These are phyloP conservation scores for Pollenia labialis DNA, from an alignment of 2,888 invertebrate species.

Conservation along the genomic window DNA sequence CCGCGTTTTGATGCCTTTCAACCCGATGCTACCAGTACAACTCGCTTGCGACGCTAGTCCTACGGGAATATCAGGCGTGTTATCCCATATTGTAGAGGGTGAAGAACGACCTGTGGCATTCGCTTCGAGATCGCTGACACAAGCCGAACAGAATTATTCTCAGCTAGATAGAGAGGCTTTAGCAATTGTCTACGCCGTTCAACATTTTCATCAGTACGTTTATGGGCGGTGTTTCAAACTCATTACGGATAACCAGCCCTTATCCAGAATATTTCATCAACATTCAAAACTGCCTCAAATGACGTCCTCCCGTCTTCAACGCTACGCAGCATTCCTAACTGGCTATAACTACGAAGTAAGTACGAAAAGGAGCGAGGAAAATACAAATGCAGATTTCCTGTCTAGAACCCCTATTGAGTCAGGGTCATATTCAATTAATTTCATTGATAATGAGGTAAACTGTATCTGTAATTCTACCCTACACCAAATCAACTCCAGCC, in stretches of 20 bases:
- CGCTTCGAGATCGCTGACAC: conserved; percentile 55
- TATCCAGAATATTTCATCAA: conserved; percentile 14
- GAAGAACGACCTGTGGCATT: conserved; percentile 56
- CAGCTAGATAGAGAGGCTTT: neutral
- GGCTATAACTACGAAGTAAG: conserved; percentile 1
- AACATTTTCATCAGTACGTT: conserved; percentile 6
- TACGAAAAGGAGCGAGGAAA: neutral
- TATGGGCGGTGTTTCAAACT: neutral
- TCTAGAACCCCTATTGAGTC: neutral
- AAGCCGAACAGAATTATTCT: conserved; percentile 51
- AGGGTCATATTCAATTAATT: neutral
- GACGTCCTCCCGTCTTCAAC: neutral
- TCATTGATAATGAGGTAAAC: neutral
- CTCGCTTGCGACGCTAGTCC: conserved; percentile 69
- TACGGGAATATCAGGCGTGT: conserved; percentile 61
- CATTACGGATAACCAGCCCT: conserved; percentile 14
- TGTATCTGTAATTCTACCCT: neutral
- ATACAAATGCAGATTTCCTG: neutral
- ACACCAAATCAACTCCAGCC: neutral
- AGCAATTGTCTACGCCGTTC: neutral
- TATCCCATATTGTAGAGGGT: conserved; percentile 60
- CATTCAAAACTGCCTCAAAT: conserved; percentile 25
- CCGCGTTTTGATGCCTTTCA: conserved; percentile 48
- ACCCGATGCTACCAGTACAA: conserved; percentile 50
- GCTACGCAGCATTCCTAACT: conserved; percentile 11